Conservation (phyloP, 2,888 invertebrate species). For the Kryphioiulus occultus region DNA sequence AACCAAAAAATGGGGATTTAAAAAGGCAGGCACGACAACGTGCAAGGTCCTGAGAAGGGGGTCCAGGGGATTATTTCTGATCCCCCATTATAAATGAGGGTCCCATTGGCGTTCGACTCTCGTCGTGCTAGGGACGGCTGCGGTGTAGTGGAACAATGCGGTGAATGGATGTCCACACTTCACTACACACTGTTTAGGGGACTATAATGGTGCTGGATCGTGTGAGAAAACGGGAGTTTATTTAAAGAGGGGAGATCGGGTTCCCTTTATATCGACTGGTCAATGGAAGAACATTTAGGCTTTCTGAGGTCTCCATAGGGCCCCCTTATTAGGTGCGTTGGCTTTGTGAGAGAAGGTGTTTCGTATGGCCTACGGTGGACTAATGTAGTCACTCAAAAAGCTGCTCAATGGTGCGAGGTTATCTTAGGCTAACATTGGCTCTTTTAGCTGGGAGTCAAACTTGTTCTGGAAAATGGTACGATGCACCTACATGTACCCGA, state of each 20-base stretch:
- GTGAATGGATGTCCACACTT: constrained; percentile 23
- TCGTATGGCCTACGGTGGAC: background rate
- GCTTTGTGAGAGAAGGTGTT: constrained; percentile 8
- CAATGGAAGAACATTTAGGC: constrained; percentile 13
- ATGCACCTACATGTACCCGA: too few relatives aligned
- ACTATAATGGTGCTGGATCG: background rate
- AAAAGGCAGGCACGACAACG: background rate
- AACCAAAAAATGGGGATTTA: background rate
- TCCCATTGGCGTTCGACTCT: background rate
- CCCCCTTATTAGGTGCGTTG: constrained; percentile 23
- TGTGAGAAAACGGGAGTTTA: constrained; percentile 23
- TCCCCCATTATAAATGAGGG: constrained; percentile 8
- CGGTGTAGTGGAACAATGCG: constrained; percentile 23
- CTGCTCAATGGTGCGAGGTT: background rate
- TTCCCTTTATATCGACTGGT: background rate
- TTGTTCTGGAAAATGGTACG: background rate
- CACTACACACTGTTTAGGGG: constrained; percentile 23
- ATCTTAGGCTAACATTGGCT: background rate
- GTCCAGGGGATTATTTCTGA: background rate
- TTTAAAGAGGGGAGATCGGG: constrained; percentile 12
- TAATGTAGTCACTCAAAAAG: constrained; percentile 2
- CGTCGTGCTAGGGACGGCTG: background rate
- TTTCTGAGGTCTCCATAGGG: constrained; percentile 6
- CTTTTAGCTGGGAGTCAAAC: background rate
- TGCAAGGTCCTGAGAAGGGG: background rate